A percentile compares a stretch with the other conserved stretches of the same genome.
Conservation (phyloP, 2,113 vertebrate genomes). For the Delphinus delphis region DNA sequence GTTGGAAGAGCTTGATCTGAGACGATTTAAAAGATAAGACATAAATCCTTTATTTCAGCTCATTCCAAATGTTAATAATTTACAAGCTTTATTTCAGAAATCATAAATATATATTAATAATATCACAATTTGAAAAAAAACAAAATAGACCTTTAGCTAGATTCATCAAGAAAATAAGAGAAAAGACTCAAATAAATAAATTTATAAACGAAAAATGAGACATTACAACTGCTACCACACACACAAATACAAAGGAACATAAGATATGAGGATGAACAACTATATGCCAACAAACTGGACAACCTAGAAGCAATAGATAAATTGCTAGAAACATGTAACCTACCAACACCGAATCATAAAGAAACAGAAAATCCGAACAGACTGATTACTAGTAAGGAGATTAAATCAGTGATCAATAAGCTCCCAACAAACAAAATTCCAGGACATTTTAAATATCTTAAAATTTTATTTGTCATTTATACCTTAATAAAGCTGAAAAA, state of each 20-base stretch:
- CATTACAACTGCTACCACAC: background rate
- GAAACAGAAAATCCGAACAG: background rate
- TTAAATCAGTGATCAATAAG: background rate
- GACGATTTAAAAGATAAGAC: background rate
- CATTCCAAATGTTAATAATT: slow-evolving; percentile 2
- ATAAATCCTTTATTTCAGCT: background rate
- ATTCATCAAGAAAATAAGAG: background rate
- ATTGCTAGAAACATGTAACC: background rate
- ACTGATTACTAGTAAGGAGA: background rate
- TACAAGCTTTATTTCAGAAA: slow-evolving; percentile 33
- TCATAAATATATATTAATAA: slow-evolving; percentile 21
- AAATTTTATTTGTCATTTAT: background rate
- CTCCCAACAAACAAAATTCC: background rate
- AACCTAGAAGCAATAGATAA: background rate
- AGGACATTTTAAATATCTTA: background rate
- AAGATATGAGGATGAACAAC: background rate
- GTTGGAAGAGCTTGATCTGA: background rate
- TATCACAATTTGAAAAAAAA: background rate
- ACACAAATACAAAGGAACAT: background rate
- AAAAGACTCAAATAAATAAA: background rate
- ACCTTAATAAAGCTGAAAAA: background rate
- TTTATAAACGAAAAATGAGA: background rate
- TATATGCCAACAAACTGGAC: background rate
- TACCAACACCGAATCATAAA: background rate
- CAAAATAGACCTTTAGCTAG: background rate